phyloP scores from a whole-genome alignment of 1,140 invertebrate species.

The Gonioctena quinquepunctata region DNA sequence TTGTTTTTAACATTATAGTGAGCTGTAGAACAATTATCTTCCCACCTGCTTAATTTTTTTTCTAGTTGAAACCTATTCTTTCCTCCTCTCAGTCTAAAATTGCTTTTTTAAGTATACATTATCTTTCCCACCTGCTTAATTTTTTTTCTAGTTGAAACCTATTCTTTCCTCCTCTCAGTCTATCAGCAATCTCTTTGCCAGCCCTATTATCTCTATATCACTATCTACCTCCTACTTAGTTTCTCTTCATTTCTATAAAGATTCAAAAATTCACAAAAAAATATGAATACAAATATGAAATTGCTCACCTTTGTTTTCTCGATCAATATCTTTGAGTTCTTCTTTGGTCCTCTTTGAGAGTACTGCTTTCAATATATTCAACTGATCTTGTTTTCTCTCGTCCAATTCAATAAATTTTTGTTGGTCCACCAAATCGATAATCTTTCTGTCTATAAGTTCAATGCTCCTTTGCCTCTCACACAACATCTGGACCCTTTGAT shows the following conservation, averaged over 20 bases:
- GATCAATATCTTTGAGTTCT: conserved; percentile 54
- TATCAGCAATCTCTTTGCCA: not conserved
- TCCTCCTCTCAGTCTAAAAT: no score
- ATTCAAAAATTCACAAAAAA: no score
- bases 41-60: no score
- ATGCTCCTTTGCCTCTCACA: conserved; percentile 65
- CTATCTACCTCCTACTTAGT: no score
- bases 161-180: not conserved
- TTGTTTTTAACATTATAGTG: no score
- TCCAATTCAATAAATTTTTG: conserved; percentile 49
- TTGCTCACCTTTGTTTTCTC: conserved; percentile 56
- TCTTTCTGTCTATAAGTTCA: conserved; percentile 65
- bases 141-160: no score
- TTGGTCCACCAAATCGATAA: conserved; percentile 60
- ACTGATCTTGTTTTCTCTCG: conserved; percentile 39
- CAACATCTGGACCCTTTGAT: conserved; percentile 64
- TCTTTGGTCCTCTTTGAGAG: conserved; percentile 59
- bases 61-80: no score
- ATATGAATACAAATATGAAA: not conserved
- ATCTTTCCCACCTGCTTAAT: no score
- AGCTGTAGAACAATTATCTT: no score
- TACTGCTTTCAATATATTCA: conserved; percentile 56
- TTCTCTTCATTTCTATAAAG: no score
- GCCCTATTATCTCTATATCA: no score
- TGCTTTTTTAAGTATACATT: no score